Conservation (phyloP, 2,113 vertebrate genomes). For the Microcebus lehilahytsara region DNA sequence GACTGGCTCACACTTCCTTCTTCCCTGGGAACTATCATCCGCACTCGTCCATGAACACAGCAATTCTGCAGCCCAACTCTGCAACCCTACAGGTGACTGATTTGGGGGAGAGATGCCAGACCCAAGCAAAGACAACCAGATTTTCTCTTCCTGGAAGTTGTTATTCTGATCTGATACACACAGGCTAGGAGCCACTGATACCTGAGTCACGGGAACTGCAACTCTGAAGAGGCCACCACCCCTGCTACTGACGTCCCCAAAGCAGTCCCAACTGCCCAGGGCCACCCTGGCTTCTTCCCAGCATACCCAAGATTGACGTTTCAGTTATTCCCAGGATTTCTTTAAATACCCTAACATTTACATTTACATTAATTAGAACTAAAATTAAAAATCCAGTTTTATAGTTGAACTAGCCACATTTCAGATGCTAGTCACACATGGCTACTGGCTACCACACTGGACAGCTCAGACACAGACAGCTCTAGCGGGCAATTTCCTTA, state of each 20-base stretch:
- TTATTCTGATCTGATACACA: background rate
- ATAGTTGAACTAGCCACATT: background rate
- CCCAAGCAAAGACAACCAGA: background rate
- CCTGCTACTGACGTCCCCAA: background rate
- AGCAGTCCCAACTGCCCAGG: too few species aligned
- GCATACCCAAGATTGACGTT: background rate
- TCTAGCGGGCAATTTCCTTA: background rate
- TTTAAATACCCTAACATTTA: background rate
- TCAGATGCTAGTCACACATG: background rate
- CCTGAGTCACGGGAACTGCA: background rate
- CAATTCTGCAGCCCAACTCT: background rate
- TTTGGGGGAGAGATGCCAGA: background rate
- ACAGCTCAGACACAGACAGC: background rate
- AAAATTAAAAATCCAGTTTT: background rate
- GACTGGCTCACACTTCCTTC: background rate
- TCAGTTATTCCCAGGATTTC: background rate
- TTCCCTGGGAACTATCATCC: background rate
- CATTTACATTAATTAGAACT: background rate
- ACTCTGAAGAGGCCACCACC: background rate
- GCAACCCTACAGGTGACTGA: background rate
- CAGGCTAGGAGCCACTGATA: background rate
- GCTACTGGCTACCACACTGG: background rate
- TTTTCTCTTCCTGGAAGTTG: background rate
- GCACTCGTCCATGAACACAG: fast-evolving
- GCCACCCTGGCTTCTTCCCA: background rate